Conservation (phyloP, 2,113 vertebrate species). For the Pipa parva region DNA sequence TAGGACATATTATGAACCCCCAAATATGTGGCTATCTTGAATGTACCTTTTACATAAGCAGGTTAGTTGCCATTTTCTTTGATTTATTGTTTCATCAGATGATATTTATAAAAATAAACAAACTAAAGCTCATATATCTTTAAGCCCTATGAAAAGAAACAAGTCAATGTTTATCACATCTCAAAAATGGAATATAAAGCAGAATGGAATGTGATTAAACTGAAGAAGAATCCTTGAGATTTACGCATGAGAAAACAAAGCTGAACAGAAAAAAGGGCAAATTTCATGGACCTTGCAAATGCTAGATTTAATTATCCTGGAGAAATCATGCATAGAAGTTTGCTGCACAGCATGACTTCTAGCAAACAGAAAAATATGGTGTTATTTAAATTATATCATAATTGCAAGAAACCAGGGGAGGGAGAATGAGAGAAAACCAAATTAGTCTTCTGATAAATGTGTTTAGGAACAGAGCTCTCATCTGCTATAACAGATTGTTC, state of each 20-base stretch:
- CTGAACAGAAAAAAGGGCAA: conserved; percentile 60
- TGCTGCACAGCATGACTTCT: conserved; percentile 56
- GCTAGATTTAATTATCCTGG: conserved; percentile 64
- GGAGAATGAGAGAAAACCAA: conserved; percentile 1
- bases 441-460: too few relatives aligned
- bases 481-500: too few relatives aligned
- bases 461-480: too few relatives aligned
- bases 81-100: conserved; percentile 8
- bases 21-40: not conserved
- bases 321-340: conserved; percentile 65
- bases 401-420: conserved; percentile 45
- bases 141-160: not conserved
- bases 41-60: conserved; percentile 1
- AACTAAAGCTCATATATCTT: conserved; percentile 1
- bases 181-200: conserved; percentile 48
- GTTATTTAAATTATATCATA: conserved; percentile 47
- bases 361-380: conserved; percentile 48
- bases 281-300: conserved; percentile 63
- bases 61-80: conserved; percentile 10
- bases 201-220: conserved; percentile 56
- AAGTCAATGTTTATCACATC: conserved; percentile 45
- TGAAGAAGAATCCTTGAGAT: conserved; percentile 47
- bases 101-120: conserved; percentile 5
- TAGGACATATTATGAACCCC: not conserved
- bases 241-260: conserved; percentile 58